Conservation (phyloP, 2,888 invertebrate species). For the Crematogaster levior region DNA sequence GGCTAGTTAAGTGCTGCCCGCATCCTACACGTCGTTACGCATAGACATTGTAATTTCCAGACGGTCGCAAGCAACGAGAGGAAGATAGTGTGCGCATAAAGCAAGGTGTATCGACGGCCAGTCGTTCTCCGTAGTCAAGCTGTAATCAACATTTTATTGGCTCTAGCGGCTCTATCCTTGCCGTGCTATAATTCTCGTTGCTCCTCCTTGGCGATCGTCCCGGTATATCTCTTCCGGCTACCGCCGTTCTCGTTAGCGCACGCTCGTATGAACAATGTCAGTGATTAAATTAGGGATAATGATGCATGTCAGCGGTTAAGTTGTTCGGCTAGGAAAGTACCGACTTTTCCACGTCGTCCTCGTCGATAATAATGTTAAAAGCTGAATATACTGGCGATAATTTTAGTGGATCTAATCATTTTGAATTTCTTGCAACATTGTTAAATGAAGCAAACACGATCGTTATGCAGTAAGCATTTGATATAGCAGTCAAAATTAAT, state of each 20-base stretch:
- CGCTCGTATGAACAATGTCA: conserved; percentile 59
- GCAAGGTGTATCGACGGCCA: conserved; percentile 67
- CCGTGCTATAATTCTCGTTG: conserved; percentile 66
- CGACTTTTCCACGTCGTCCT: neutral
- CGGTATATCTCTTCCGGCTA: conserved; percentile 70
- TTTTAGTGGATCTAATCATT: neutral
- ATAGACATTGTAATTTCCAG: conserved; percentile 72
- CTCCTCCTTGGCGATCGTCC: conserved; percentile 65
- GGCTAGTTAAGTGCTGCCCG: conserved; percentile 72
- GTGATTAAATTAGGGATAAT: conserved; percentile 55
- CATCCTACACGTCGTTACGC: conserved; percentile 64
- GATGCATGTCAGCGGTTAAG: conserved; percentile 27
- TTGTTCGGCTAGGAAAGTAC: neutral
- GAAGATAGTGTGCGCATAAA: conserved; percentile 57
- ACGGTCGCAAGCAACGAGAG: conserved; percentile 53
- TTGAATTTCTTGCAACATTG: neutral
- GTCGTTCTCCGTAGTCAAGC: conserved; percentile 57
- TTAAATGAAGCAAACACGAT: neutral
- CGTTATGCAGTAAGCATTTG: neutral
- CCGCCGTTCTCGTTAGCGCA: conserved; percentile 69
- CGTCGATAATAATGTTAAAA: conserved; percentile 17
- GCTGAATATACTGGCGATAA: neutral
- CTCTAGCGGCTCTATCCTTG: conserved; percentile 65
- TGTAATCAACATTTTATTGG: conserved; percentile 74
- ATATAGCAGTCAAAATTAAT: neutral